Conservation (phyloP, 2,113 vertebrate species). For the Oncorhynchus nerka region DNA sequence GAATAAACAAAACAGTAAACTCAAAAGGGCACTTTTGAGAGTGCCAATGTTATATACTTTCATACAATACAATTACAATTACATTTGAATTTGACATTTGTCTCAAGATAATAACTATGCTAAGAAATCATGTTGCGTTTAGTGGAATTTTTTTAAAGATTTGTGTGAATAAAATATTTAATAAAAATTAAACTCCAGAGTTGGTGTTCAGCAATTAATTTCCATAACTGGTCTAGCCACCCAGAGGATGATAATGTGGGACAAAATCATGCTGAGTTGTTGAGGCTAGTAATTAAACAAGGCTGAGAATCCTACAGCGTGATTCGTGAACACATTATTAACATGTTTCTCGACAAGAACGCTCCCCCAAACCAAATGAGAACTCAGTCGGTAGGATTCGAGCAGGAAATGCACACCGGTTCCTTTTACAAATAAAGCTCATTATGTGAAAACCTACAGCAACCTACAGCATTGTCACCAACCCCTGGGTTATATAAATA, state of each 20-base stretch:
- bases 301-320: slow-evolving; percentile 10
- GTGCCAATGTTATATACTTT: no score
- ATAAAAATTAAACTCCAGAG: not conserved
- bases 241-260: not conserved
- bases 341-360: slow-evolving; percentile 22
- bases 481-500: not conserved
- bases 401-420: slow-evolving; percentile 6
- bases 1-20: no score
- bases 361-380: slow-evolving; percentile 6
- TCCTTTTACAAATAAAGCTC: slow-evolving; percentile 11
- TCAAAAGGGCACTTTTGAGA: no score
- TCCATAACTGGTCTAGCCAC: not conserved
- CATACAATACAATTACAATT: no score
- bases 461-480: slow-evolving; percentile 17
- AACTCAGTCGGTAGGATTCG: slow-evolving; percentile 4
- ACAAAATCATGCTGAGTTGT: slow-evolving; percentile 13
- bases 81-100: no score
- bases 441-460: slow-evolving; percentile 15
- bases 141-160: no score
- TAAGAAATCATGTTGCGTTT: no score
- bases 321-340: slow-evolving; percentile 29
- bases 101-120: no score
- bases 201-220: not conserved
- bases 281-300: slow-evolving; percentile 18
- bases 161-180: no score